A percentile compares a stretch with the other conserved stretches of the same genome.
Conservation (phyloP, 2,888 invertebrate species). For the Empis livida region DNA sequence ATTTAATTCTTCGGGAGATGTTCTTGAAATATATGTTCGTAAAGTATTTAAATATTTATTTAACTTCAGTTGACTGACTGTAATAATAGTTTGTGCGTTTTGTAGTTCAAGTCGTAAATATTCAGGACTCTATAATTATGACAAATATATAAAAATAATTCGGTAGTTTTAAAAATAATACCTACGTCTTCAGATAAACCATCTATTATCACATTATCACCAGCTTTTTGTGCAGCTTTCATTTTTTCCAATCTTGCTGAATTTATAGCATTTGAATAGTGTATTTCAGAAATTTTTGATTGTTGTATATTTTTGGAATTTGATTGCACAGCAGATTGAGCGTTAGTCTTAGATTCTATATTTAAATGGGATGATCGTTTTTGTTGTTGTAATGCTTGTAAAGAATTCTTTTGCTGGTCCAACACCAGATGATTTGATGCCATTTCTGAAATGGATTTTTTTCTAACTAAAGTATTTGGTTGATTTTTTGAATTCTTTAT, state of each 20-base stretch:
- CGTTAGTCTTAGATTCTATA: neutral
- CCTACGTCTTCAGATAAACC: constrained; percentile 35
- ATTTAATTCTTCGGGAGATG: constrained; percentile 25
- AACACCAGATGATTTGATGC: neutral
- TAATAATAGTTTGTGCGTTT: constrained; percentile 36
- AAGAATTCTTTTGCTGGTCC: neutral
- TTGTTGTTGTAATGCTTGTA: no score
- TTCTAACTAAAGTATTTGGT: constrained; percentile 1
- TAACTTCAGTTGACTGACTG: constrained; percentile 35
- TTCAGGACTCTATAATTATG: constrained; percentile 31
- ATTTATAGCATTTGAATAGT: constrained; percentile 24
- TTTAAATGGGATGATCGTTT: no score
- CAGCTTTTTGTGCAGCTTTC: constrained; percentile 15
- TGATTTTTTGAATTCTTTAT: neutral
- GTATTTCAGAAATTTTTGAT: constrained; percentile 20
- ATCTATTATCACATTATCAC: constrained; percentile 30
- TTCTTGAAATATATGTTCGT: constrained; percentile 26
- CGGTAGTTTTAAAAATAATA: neutral
- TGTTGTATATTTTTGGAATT: neutral
- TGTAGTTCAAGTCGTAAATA: constrained; percentile 33
- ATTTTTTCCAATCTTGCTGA: constrained; percentile 24
- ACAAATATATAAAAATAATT: neutral
- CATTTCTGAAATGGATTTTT: constrained; percentile 1
- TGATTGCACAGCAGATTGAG: no score
- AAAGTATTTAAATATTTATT: constrained; percentile 33